phyloP scores from a whole-genome alignment of 2,797 vertebrate genomes.

The Valencia hispanica region DNA sequence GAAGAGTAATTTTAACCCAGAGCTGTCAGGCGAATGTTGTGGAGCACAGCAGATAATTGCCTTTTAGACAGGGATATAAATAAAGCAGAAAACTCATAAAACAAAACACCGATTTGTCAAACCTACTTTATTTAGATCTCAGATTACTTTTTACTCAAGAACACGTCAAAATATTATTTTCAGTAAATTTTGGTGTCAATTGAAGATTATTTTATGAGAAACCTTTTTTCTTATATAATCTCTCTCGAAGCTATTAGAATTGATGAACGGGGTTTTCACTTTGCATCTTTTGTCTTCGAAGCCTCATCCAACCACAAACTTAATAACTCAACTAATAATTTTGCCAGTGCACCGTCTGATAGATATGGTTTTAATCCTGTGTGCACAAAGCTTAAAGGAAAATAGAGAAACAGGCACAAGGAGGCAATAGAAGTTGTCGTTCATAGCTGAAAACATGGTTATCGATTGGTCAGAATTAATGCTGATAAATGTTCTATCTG shows the following conservation, averaged over 20 bases:
- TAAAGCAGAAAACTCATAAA: neutral
- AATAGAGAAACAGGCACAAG: neutral
- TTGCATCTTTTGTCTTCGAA: neutral
- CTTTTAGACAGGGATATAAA: neutral
- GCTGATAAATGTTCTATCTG: neutral
- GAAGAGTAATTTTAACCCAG: neutral
- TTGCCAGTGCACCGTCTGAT: neutral
- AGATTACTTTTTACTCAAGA: neutral
- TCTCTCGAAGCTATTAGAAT: too few relatives aligned
- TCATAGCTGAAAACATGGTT: neutral
- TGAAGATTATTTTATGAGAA: too few relatives aligned
- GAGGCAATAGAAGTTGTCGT: neutral
- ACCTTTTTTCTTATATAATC: too few relatives aligned
- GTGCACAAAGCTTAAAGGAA: neutral
- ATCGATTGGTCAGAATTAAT: neutral
- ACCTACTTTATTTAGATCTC: neutral
- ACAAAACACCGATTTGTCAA: neutral
- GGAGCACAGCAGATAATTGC: neutral
- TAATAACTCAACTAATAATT: neutral
- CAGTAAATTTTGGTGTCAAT: too few relatives aligned
- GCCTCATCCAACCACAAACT: neutral
- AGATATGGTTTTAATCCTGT: neutral
- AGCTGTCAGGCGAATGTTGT: neutral
- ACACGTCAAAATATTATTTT: too few relatives aligned
- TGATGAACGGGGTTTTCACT: too few relatives aligned